Conservation (phyloP, 2,888 invertebrate species). For the Pemphredon lugubris region DNA sequence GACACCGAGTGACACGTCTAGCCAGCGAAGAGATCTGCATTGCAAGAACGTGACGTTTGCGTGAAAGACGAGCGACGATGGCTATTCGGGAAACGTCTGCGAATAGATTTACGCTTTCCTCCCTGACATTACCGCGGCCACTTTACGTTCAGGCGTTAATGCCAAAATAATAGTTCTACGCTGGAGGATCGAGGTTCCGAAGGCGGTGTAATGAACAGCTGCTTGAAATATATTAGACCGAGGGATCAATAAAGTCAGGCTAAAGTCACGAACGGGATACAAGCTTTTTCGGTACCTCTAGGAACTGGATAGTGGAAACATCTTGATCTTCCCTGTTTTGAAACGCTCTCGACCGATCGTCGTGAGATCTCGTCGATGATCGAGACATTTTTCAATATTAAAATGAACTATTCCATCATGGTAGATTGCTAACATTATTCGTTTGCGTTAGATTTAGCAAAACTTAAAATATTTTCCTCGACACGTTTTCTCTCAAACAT, state of each 20-base stretch:
- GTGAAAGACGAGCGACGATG: constrained; percentile 22
- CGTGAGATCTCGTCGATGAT: not conserved
- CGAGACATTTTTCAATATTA: too few species aligned
- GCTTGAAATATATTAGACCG: constrained; percentile 15
- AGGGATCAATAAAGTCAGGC: constrained; percentile 11
- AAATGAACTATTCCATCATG: too few species aligned
- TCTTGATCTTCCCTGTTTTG: not conserved
- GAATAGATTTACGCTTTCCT: constrained; percentile 19
- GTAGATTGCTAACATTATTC: too few species aligned
- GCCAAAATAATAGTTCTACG: not conserved
- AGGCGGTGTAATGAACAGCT: constrained; percentile 11
- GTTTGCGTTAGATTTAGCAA: too few species aligned
- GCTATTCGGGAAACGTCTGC: constrained; percentile 14
- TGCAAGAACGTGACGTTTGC: constrained; percentile 15
- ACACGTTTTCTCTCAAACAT: too few species aligned
- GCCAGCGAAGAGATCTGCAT: constrained; percentile 25
- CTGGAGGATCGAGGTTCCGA: not conserved
- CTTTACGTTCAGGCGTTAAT: constrained; percentile 6
- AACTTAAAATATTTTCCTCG: too few species aligned
- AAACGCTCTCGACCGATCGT: not conserved
- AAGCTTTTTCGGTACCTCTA: not conserved
- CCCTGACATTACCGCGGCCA: constrained; percentile 13
- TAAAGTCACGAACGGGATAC: constrained; percentile 20
- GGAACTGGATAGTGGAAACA: not conserved
- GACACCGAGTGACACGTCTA: constrained; percentile 18